Percentiles rank a stretch among this genome's conserved stretches.
phyloP scores from a whole-genome alignment of 2,113 vertebrate species.

The Limnothrissa miodon region DNA sequence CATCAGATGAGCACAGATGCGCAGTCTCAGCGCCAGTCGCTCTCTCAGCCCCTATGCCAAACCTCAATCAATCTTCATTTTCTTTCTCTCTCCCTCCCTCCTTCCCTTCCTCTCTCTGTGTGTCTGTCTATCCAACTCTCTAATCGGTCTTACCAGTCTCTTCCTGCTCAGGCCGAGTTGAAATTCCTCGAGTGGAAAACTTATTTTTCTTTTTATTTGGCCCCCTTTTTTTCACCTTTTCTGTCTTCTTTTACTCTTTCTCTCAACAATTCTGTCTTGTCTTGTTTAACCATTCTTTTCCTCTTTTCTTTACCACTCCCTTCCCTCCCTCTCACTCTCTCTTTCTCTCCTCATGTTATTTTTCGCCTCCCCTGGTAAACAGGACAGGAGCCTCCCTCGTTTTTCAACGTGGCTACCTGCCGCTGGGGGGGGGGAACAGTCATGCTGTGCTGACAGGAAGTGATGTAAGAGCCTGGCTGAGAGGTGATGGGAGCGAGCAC shows the following conservation, averaged over 20 bases:
- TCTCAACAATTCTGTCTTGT: constrained; percentile 25
- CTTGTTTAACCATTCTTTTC: background rate
- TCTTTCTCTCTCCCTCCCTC: constrained; percentile 48
- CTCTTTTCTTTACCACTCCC: constrained; percentile 25
- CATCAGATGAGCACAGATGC: constrained; percentile 48
- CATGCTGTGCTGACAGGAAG: constrained; percentile 16
- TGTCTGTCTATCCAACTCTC: constrained; percentile 19
- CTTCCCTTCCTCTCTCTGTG: constrained; percentile 68
- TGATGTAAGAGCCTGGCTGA: constrained; percentile 15
- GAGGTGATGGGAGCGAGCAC: constrained; percentile 12
- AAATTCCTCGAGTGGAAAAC: constrained; percentile 40
- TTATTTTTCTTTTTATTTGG: background rate
- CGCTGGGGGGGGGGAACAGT: background rate
- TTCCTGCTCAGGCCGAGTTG: constrained; percentile 16
- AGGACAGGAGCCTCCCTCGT: constrained; percentile 11
- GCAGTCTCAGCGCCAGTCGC: constrained; percentile 56
- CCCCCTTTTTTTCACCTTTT: constrained; percentile 11
- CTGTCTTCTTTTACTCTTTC: constrained; percentile 1
- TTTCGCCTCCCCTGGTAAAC: constrained; percentile 10
- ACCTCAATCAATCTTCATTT: constrained; percentile 59
- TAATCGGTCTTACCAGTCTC: background rate
- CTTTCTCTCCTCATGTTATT: constrained; percentile 5
- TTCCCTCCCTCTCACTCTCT: constrained; percentile 28
- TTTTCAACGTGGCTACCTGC: background rate
- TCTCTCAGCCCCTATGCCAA: constrained; percentile 29